phyloP scores from a whole-genome alignment of 2,888 invertebrate genomes.

The Andrena dorsata region DNA sequence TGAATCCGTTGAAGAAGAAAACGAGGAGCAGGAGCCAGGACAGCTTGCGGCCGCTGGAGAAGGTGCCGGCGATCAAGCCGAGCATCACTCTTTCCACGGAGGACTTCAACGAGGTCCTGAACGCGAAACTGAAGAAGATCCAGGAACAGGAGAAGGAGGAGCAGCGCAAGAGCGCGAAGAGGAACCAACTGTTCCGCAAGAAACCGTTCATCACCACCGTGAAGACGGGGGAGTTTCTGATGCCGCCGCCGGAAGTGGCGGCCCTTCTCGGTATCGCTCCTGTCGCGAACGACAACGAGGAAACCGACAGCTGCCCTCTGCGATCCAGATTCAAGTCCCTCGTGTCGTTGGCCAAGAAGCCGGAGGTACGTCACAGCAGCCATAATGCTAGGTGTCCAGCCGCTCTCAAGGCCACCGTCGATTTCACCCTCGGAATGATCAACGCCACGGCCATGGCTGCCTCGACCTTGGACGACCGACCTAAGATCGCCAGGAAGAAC shows the following conservation, averaged over 20 bases:
- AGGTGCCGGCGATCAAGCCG: constrained; percentile 65
- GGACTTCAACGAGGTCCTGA: constrained; percentile 90
- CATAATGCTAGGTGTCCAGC: constrained; percentile 79
- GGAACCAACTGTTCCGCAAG: constrained; percentile 52
- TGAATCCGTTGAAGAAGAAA: constrained; percentile 80
- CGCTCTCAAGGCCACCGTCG: constrained; percentile 81
- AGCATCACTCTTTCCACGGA: constrained; percentile 84
- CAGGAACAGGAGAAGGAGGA: constrained; percentile 87
- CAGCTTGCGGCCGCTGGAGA: constrained; percentile 81
- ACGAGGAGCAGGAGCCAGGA: constrained; percentile 85
- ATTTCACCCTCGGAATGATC: constrained; percentile 78
- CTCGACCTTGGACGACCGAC: constrained; percentile 69
- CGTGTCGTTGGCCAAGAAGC: constrained; percentile 75
- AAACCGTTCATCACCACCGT: constrained; percentile 93
- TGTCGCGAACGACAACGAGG: constrained; percentile 59
- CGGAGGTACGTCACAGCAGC: constrained; percentile 81
- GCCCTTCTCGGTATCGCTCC: constrained; percentile 87
- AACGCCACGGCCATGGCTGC: constrained; percentile 73
- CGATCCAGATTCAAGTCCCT: constrained; percentile 77
- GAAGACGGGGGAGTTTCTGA: constrained; percentile 91
- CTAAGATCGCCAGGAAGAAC: constrained; percentile 62
- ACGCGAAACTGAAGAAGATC: constrained; percentile 89
- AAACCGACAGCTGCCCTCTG: constrained; percentile 65
- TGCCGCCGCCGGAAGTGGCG: constrained; percentile 91
- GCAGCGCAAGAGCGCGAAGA: constrained; percentile 62